A percentile compares a stretch with the other conserved stretches of the same genome.
Evolutionary conservation across 2,888 invertebrate species (phyloP).

Genomic region (Phania funesta): DNA sequence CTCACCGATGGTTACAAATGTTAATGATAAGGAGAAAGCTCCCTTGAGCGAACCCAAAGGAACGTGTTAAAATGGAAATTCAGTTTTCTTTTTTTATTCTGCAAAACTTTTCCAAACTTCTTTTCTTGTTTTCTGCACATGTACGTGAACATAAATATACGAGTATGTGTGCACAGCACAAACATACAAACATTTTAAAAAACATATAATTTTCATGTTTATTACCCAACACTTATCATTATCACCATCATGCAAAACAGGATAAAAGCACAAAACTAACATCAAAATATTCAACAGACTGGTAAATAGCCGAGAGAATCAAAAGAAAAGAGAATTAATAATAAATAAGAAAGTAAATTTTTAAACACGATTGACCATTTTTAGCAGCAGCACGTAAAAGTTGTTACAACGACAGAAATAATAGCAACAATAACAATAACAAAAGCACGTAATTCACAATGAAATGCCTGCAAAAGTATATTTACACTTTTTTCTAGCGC

Average conservation of each 20-base stretch:
- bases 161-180: neutral
- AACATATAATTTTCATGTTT: conserved; percentile 65
- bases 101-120: neutral
- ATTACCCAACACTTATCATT: conserved; percentile 65
- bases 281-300: conserved; percentile 29
- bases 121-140: neutral
- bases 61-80: conserved; percentile 39
- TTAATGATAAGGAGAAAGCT: conserved; percentile 28
- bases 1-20: conserved; percentile 27
- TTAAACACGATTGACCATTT: conserved; percentile 61
- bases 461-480: neutral
- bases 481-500: neutral
- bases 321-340: conserved; percentile 34
- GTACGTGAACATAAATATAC: conserved; percentile 1
- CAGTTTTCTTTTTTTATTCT: neutral
- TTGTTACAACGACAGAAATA: conserved; percentile 44
- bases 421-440: conserved; percentile 19
- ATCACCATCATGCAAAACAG: conserved; percentile 47
- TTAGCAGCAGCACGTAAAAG: conserved; percentile 62
- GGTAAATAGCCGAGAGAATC: conserved; percentile 39
- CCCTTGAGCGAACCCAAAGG: conserved; percentile 29
- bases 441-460: conserved; percentile 32
- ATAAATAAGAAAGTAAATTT: conserved; percentile 39
- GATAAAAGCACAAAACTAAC: conserved; percentile 22
- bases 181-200: conserved; percentile 50